Evolutionary conservation across 2,888 invertebrate genomes (phyloP), one percentile per base, ranked within the genome.

Genomic region (Timema podura): DNA sequence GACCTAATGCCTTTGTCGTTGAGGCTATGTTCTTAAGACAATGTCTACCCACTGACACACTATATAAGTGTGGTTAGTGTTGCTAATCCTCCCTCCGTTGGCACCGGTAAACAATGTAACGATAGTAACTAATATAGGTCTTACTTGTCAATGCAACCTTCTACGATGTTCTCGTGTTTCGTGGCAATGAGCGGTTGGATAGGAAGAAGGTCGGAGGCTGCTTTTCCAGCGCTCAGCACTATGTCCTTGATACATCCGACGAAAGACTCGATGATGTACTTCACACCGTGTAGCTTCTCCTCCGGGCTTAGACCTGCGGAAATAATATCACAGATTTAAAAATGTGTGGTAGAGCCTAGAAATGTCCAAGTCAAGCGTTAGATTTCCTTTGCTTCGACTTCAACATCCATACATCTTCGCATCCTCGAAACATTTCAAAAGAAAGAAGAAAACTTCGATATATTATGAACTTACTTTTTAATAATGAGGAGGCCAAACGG

Each of bases 191-290:
- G 80, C 2, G 93, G 93, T 48, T 89, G 89, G 75, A 95, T 92
- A 11, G 92, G 91, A 64, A 92, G 81, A 48, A 94, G 84, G 80
- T 92, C 91, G 65, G 91, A 92, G 0, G 93, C 92, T 0, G 93
- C 92, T 81, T 92, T 92, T 5, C 94, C 93, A 2, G 93, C 92
- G 80, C 92, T 91, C 46, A 95, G 82, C 8, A 92, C 89, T 82
- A 96, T 91, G 77, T 95, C 91, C 77, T 92, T 89, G 76, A 96
- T 93, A 79, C 95, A 96, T 5, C 95, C 95, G 47, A 95, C 93
- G 80, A 95, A 95, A 8, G 94, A 94, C 82, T 94, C 94, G 76
- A 95, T 95, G 72, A 95, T 93, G 80, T 95, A 95, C 82, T 94
- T 94, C 0, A 95, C 93, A 69, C 94, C 94, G 79, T 95, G 92